Evolutionary conservation across 64 coral and sea anemone genomes (phyloP).

Genomic region (Pachyseris speciosa): DNA sequence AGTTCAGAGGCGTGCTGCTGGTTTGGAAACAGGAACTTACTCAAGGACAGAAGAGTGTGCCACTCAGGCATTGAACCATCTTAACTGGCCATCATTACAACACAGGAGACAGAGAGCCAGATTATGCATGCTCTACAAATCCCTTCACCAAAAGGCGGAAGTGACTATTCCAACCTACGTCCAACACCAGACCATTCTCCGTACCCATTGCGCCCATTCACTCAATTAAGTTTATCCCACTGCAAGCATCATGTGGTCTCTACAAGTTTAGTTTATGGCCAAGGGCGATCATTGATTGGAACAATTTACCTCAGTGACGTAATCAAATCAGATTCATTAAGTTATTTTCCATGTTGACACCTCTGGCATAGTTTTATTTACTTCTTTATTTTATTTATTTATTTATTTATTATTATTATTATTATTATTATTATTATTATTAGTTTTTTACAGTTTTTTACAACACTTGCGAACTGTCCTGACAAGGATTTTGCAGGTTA

Average conservation of each 20-base stretch:
- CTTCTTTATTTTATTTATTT: background rate
- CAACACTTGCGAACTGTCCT: no score
- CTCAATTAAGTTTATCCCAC: slow-evolving; percentile 13
- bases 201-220: background rate
- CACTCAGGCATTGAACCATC: slow-evolving; percentile 13
- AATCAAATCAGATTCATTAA: no score
- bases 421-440: no score
- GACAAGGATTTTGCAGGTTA: slow-evolving; percentile 28
- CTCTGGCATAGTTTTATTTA: background rate
- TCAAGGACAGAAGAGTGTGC: slow-evolving; percentile 15
- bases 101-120: no score
- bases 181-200: background rate
- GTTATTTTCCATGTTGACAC: background rate
- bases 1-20: slow-evolving; percentile 19
- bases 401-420: background rate
- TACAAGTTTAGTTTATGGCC: background rate
- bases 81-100: no score
- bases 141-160: background rate
- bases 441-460: no score
- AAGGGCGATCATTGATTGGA: background rate
- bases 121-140: background rate
- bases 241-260: background rate
- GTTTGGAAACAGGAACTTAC: slow-evolving; percentile 39
- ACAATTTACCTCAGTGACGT: background rate
- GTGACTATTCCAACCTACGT: background rate